Base-by-base conservation (phyloP, 2,113 vertebrate genomes). In the Felis chaus region DNA sequence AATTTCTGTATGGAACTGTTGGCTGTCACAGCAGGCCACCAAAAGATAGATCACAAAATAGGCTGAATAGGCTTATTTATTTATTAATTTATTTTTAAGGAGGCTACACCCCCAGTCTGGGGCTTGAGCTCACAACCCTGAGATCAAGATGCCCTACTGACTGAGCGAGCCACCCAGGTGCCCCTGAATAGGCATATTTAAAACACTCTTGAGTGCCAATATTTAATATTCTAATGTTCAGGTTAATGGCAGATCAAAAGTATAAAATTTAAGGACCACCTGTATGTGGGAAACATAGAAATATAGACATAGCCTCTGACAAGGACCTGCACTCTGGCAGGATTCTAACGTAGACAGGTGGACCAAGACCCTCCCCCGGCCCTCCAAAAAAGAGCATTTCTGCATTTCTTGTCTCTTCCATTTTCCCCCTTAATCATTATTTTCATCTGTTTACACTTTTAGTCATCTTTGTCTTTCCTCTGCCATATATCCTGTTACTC, bases 271-370 rank as follows among this genome's bases (percentile, higher is more conserved):
- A 41, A 68, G 21, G 33, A 14, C 12, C 9, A 41, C 4, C 21
- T 63, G 6, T 36, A 14, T 29, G 16, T 18, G 66, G 14, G 21
- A 79, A 91, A 66, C 25, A 71, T 71, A 63, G 23, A 27, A 27
- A 63, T 63, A 74, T 50, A 23, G 39, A 45, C 14, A 41, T 2
- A 14, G 1, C 2, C 55, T 8, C 15, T 63, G 63, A 7, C 41
- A 55, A 45, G 5, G 4, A 3, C 14, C 13, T 3, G 5, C 7
- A 1, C 29, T 45, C 14, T 14, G 8, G 31, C 1, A 68, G 3
- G 15, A 82, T 91, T 61, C 63, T 39, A 57, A 36, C 7, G 11
- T 10, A 57, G 25, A 74, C 23, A 27, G 16, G 39, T n/a, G 2
- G 7, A 41, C 19, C 29, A 68, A 66, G 7, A 50, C 23, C 1